Evolutionary conservation across 2,797 vertebrate species (phyloP), one percentile per base, ranked within the genome.

Genomic region (Peromyscus aztecus): DNA sequence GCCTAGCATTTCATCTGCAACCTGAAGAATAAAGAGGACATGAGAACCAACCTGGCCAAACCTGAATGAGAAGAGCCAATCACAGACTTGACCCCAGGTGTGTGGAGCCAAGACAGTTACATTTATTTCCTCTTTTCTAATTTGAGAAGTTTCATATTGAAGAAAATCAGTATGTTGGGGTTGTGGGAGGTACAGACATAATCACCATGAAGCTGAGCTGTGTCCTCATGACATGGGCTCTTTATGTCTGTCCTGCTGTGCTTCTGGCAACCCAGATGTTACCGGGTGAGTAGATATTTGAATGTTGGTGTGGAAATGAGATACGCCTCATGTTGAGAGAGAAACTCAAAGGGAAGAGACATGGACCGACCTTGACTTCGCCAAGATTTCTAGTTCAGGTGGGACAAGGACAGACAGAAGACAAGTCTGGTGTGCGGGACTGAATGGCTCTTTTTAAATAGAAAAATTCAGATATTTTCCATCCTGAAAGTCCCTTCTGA

Each of bases 41-140:
- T 67, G 13, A 19, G 73, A 49, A 75, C 19, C 63, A 55, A 76
- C 67, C 61, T 96, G 93, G 23, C 11, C 73, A 21, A 81, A 71
- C 57, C 61, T 77, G 69, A 71, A n/a, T 3, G 69, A 34, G 84
- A 34, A 71, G 67, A 93, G 52, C 88, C 94, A 95, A 81, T 96
- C 57, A 23, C 65, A 65, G 71, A 84, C 31, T 49, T 61, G 95
- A 61, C 89, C 92, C 59, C 93, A 92, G 96, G 90, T 91, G 89
- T 34, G 16, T 73, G 75, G 67, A 57, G 83, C 81, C 63, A 81
- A 98, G 97, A 75, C 97, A 93, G 97, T 98, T 97, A 94, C 59
- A 73, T 83, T 91, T 71, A 97, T 65, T 98, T 98, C 98, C 97
- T 89, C 89, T 98, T 98, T 98, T 97, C 97, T 97, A 97, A 98